Conservation (phyloP, 2,113 vertebrate species). For the Dasyurus viverrinus region DNA sequence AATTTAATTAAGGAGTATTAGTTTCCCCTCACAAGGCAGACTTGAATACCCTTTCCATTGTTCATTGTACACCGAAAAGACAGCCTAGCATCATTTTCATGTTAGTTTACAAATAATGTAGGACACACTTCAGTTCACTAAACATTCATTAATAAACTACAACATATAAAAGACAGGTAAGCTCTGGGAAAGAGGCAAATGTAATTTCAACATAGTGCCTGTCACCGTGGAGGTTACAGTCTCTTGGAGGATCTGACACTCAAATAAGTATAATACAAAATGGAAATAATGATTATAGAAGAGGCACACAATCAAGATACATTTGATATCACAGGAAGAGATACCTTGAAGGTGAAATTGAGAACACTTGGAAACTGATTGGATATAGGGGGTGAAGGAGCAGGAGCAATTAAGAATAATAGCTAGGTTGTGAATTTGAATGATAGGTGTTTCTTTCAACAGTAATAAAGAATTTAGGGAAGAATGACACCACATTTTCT, state of each 20-base stretch:
- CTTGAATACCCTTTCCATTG: slow-evolving; percentile 55
- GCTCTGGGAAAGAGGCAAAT: not conserved
- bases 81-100: slow-evolving; percentile 39
- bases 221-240: not conserved
- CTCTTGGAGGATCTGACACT: not conserved
- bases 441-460: too few species aligned
- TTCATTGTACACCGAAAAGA: slow-evolving; percentile 61
- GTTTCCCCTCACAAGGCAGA: slow-evolving; percentile 56
- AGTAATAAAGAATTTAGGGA: too few species aligned
- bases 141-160: not conserved
- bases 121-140: not conserved
- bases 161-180: not conserved
- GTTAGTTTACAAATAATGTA: not conserved
- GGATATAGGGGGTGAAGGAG: too few species aligned
- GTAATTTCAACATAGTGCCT: not conserved
- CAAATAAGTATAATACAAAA: not conserved
- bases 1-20: slow-evolving; percentile 76
- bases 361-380: too few species aligned
- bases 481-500: too few species aligned
- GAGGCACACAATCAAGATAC: not conserved
- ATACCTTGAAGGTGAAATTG: too few species aligned
- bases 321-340: not conserved
- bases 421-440: too few species aligned
- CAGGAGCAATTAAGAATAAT: too few species aligned
- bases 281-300: not conserved